Percentiles rank a stretch among this genome's conserved stretches.
Conservation (phyloP, 2,113 vertebrate genomes). For the Laterallus jamaicensis region DNA sequence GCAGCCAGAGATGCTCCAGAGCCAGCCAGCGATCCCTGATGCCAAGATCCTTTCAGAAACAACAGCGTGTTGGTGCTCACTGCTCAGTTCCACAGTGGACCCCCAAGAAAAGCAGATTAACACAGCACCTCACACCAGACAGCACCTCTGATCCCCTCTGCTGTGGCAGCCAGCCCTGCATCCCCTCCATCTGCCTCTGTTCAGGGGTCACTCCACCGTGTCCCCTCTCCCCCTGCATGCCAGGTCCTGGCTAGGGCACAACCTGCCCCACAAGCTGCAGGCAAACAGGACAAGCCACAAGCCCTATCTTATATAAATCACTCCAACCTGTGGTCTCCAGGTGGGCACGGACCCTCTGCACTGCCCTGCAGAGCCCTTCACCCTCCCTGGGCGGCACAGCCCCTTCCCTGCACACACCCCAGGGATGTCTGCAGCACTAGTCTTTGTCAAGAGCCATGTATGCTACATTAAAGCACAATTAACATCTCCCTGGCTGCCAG, state of each 20-base stretch:
- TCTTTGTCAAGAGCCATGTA: background rate
- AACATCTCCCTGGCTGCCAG: slow-evolving; percentile 16
- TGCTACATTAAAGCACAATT: background rate
- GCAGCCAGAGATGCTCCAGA: background rate
- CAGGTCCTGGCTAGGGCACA: background rate
- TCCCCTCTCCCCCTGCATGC: background rate
- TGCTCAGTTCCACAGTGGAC: background rate
- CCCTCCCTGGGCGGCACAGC: background rate
- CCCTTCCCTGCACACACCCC: background rate
- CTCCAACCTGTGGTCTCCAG: background rate
- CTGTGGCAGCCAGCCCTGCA: background rate
- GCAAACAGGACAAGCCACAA: background rate
- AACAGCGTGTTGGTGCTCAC: fast-evolving
- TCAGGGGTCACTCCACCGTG: fast-evolving
- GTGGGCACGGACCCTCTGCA: fast-evolving
- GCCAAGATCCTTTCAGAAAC: background rate
- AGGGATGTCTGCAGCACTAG: background rate
- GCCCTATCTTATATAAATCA: background rate
- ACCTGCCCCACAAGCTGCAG: background rate
- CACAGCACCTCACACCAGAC: background rate
- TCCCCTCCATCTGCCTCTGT: background rate
- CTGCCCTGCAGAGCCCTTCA: background rate
- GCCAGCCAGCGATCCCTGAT: fast-evolving
- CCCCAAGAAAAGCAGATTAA: background rate
- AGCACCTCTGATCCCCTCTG: fast-evolving